Base-by-base conservation (phyloP, 2,797 vertebrate genomes). In the Clarias platycephalus region DNA sequence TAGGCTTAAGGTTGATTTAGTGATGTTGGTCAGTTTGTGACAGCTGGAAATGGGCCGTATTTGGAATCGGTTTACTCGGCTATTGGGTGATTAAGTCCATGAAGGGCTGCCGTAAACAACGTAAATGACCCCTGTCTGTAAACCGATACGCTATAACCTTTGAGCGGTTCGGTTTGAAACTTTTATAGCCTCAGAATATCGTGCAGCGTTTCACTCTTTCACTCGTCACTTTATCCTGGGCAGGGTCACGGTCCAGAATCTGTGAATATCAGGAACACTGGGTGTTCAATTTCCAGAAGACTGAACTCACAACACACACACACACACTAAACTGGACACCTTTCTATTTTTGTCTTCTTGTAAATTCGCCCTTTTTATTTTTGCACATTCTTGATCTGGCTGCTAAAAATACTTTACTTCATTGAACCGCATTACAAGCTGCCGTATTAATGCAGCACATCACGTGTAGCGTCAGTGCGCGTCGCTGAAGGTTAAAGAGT, bases 1-100 rank as follows among this genome's bases (percentile, higher is more conserved):
- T 55, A 34, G 74, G 75, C 66, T 86, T 78, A 60, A 31, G 80
- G 78, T 70, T 64, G 83, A 75, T 81, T 86, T 84, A 84, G 67
- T 40, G 80, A 71, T 26, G 77, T 40, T 62, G 40, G 31, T 49
- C 68, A 68, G 64, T 88, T 82, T 75, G 78, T 85, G 77, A 83
- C 76, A 80, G 63, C 57, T 83, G 85, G 82, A 84, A 88, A 84
- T 81, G 74, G 72, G n/a, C 63, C 44, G 63, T 80, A 67, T 86
- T 81, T 58, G 55, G 72, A 67, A 78, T 82, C 84, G 75, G 63
- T 86, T 85, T 84, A 70, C 70, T 58, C 15, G 57, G 86, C 71
- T 64, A 77, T 72, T 72, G 78, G 75, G 74, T 37, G 75, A 28
- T 79, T 81, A 85, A 81, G 49, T 80, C 76, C 70, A 49, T 20